phyloP scores from a whole-genome alignment of 30 jellyfish, hydroid and myxozoan genomes.

The Aurelia sp. region DNA sequence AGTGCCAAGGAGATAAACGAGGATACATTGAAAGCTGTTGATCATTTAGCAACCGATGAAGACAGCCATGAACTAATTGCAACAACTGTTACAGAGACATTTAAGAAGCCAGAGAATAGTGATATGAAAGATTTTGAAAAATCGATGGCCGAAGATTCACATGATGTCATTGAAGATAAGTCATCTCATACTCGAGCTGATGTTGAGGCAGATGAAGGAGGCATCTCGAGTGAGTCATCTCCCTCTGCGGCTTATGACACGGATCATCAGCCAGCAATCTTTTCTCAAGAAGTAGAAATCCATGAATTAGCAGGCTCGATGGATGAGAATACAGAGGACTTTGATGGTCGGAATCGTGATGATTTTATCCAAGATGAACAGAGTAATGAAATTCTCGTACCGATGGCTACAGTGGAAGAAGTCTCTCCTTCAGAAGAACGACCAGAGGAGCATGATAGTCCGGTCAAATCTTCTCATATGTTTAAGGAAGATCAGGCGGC shows the following conservation, averaged over 20 bases:
- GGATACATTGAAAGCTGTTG: not conserved
- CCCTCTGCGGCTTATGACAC: not conserved
- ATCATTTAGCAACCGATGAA: not conserved
- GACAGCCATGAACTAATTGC: too few relatives aligned
- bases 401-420: not conserved
- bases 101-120: not conserved
- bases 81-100: not conserved
- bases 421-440: not conserved
- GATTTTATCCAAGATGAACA: not conserved
- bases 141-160: not conserved
- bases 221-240: not conserved
- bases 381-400: not conserved
- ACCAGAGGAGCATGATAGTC: not conserved
- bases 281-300: not conserved
- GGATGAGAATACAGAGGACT: not conserved
- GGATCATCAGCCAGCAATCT: not conserved
- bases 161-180: not conserved
- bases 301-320: not conserved
- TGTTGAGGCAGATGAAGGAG: not conserved
- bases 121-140: not conserved
- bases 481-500: not conserved
- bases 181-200: not conserved
- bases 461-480: not conserved
- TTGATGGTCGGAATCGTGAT: not conserved
- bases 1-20: not conserved